Percentiles rank a stretch among this genome's conserved stretches.
Evolutionary conservation across 2,888 invertebrate species (phyloP).

Genomic region (Cheilosia soror): DNA sequence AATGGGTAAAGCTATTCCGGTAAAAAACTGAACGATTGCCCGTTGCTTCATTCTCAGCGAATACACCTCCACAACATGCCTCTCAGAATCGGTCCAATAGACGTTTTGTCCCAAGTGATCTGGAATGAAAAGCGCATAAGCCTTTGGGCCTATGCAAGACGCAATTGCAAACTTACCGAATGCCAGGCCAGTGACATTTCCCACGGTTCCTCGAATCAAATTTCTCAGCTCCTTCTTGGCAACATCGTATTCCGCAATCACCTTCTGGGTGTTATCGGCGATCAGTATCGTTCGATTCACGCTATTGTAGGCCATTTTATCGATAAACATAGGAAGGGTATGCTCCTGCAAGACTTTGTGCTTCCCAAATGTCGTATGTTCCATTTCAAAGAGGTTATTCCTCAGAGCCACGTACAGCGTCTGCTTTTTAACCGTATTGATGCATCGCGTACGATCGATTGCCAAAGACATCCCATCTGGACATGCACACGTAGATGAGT

Average conservation of each 20-base stretch:
- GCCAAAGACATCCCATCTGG: slow-evolving; percentile 88
- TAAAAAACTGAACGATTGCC: slow-evolving; percentile 86
- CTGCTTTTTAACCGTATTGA: slow-evolving; percentile 83
- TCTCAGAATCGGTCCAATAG: slow-evolving; percentile 89
- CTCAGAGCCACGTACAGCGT: slow-evolving; percentile 85
- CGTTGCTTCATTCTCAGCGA: slow-evolving; percentile 86
- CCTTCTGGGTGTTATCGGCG: slow-evolving; percentile 84
- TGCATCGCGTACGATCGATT: slow-evolving; percentile 86
- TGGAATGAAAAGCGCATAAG: slow-evolving; percentile 78
- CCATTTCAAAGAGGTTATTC: slow-evolving; percentile 86
- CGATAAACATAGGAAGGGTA: slow-evolving; percentile 85
- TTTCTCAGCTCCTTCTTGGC: slow-evolving; percentile 76
- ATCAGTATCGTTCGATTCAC: slow-evolving; percentile 85
- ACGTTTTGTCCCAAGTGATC: slow-evolving; percentile 90
- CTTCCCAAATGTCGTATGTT: slow-evolving; percentile 88
- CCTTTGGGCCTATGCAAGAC: not conserved
- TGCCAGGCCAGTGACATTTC: slow-evolving; percentile 85
- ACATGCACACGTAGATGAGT: slow-evolving; percentile 88
- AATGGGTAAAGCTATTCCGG: slow-evolving; percentile 86
- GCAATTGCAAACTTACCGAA: slow-evolving; percentile 83
- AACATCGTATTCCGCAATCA: slow-evolving; percentile 83
- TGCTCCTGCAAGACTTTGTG: slow-evolving; percentile 85
- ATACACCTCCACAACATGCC: slow-evolving; percentile 87
- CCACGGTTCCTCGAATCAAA: slow-evolving; percentile 84
- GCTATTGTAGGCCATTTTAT: slow-evolving; percentile 88